phyloP scores from a whole-genome alignment of 2,888 invertebrate genomes.

The Strigamia transsilvanica region DNA sequence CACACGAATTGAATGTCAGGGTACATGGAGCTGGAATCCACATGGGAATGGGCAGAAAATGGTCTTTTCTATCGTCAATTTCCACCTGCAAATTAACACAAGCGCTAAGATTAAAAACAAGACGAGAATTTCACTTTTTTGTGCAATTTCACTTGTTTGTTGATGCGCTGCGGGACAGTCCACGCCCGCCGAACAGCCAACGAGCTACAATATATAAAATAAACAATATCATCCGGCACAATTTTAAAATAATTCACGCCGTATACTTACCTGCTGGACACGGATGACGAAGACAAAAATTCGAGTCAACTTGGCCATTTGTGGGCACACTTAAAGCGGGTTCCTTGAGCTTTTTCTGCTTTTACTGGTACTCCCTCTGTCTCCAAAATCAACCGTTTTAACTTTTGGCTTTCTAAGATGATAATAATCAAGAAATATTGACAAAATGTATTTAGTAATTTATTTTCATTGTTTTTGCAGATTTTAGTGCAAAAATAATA shows the following conservation, averaged over 20 bases:
- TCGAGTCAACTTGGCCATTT: slow-evolving; percentile 99
- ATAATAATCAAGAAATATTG: too few species aligned
- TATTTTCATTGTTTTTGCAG: too few species aligned
- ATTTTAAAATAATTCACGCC: neutral
- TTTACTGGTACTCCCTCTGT: neutral
- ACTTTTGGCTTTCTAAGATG: too few species aligned
- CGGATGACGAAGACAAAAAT: slow-evolving; percentile 50
- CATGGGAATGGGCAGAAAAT: slow-evolving; percentile 79
- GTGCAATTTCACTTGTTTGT: slow-evolving; percentile 56
- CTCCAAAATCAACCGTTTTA: slow-evolving; percentile 37
- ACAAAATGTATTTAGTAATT: too few species aligned
- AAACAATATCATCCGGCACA: neutral
- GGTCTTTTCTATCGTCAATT: slow-evolving; percentile 58
- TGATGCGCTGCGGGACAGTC: slow-evolving; percentile 44
- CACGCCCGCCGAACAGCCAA: neutral
- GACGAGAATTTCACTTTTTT: too few species aligned
- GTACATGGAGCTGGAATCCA: slow-evolving; percentile 68
- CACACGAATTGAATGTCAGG: slow-evolving; percentile 68
- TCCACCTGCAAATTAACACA: neutral
- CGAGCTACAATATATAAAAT: slow-evolving; percentile 27
- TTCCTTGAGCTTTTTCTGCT: slow-evolving; percentile 50
- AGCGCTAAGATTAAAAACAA: too few species aligned
- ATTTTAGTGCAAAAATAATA: too few species aligned
- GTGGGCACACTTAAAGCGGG: slow-evolving; percentile 78
- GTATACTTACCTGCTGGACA: neutral